Base-by-base conservation (phyloP, 2,888 invertebrate genomes). In the Polydrusus tereticollis region DNA sequence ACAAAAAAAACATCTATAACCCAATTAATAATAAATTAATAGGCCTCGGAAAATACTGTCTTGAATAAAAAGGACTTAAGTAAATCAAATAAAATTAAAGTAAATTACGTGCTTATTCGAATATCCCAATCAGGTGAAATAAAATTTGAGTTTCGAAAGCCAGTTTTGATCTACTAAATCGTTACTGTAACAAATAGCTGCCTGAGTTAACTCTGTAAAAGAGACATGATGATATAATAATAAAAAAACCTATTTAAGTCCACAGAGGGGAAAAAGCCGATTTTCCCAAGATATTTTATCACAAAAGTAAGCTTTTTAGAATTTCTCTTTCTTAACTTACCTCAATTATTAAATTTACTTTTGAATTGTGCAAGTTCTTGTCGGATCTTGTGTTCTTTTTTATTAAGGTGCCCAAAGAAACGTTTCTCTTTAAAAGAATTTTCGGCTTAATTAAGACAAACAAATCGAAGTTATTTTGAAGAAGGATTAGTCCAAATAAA, bases 341-440 rank as follows among this genome's bases (percentile, higher is more conserved):
- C n/a, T 21, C 23, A 16, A 50, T 23, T 50, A 50, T 23, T 50
- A 50, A 50, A 50, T 23, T 50, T 23, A 50, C 50, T 10, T 47
- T 47, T 47, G 12, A 21, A 12, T 12, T 10, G 21, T 21, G 47
- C 47, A 47, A 20, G 10, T 47, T 47, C 50, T 23, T 50, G 14
- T n/a, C 4, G 50, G 23, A 21, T n/a, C 23, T 10, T 50, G 23
- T 45, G 23, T 50, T 50, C 23, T 50, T 23, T 50, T 50, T 50
- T 21, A 12, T 18, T n/a, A 20, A 45, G 20, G 45, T 20, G 18
- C 36, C 12, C 20, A 20, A 45, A 10, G 20, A 20, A 18, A 2
- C 45, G 18, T 43, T 45, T 45, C 18, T 45, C 20, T 45, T 45
- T 10, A 1, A 20, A 18, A 20, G 45, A 20, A 45, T 14, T 16